Base-by-base conservation (phyloP, 1,140 invertebrate species). In the Drosophila ohnishii region DNA sequence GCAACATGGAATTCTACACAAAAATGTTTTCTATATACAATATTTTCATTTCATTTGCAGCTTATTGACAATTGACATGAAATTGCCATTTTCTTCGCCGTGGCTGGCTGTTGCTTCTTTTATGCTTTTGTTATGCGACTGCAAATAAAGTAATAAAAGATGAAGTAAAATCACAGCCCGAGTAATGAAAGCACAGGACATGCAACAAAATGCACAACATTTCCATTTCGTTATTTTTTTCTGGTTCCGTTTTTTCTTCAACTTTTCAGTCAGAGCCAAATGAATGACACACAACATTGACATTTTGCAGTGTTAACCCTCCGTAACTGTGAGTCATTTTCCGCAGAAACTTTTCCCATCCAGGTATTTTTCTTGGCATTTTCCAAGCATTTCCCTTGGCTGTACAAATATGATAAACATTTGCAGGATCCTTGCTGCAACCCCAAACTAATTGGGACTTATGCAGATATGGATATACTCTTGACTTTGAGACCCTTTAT, bases 11-110 rank as follows among this genome's bases (percentile, higher is more conserved):
- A 77, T 73, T 74, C 69, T 78, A 76, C 76, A 80, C 62, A 78
- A 71, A 84, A 87, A 80, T 77, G 62, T 66, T 75, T 73, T 63
- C 56, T 64, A 75, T 62, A 84, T 67, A 87, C 76, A 90, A 90
- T 90, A 90, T 90, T 90, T 90, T 90, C 80, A 90, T 90, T 90
- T 90, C 88, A 90, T 90, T 90, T 90, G 88, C 88, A 90, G 83
- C 87, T 90, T 90, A 90, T 90, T 90, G 88, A 90, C 83, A 90
- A 90, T 90, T 90, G 88, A 90, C 88, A 90, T 90, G 87, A 81
- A 90, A 82, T 80, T 81, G 78, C 69, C 62, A 66, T 72, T 69
- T 60, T 65, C 56, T 58, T 66, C 56, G 42, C 76, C 42, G 67
- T 56, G 50, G 50, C 50, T 58, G 73, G 51, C 65, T 76, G 40